A percentile compares a stretch with the other conserved stretches of the same genome.
phyloP scores from a whole-genome alignment of 2,797 vertebrate species.

The Arvicola amphibius region DNA sequence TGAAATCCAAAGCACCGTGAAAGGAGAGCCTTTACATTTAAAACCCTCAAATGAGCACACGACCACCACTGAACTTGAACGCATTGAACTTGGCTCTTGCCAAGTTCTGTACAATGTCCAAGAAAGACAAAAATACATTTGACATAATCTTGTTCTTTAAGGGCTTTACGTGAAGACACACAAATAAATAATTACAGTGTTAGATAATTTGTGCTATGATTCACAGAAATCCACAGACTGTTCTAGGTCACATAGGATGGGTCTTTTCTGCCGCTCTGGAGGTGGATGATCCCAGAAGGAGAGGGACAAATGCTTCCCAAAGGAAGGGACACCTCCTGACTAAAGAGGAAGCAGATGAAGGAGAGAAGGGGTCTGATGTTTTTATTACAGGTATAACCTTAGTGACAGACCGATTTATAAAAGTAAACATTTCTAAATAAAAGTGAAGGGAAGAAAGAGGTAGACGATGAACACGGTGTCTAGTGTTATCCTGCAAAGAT shows the following conservation, averaged over 20 bases:
- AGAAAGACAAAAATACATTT: constrained; percentile 16
- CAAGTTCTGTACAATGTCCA: neutral
- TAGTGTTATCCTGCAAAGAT: neutral
- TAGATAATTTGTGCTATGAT: neutral
- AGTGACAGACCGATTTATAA: neutral
- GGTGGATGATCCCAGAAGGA: neutral
- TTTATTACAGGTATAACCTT: constrained; percentile 4
- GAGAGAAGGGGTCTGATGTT: neutral
- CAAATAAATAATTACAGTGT: neutral
- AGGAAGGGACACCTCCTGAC: neutral
- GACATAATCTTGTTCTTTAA: neutral
- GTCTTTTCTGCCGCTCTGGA: neutral
- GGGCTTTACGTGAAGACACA: neutral
- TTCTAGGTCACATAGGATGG: neutral
- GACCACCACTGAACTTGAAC: neutral
- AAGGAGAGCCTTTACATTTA: neutral
- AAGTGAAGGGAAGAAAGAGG: neutral
- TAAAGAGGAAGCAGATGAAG: neutral
- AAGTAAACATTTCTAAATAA: neutral
- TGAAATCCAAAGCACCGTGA: neutral
- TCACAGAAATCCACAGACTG: neutral
- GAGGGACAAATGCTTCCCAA: neutral
- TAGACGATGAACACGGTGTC: neutral
- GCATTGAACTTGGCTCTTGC: neutral
- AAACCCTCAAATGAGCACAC: neutral